These are phyloP conservation scores for Chrysina gloriosa DNA, from an alignment of 2,888 invertebrate genomes.

Conservation along the genomic window DNA sequence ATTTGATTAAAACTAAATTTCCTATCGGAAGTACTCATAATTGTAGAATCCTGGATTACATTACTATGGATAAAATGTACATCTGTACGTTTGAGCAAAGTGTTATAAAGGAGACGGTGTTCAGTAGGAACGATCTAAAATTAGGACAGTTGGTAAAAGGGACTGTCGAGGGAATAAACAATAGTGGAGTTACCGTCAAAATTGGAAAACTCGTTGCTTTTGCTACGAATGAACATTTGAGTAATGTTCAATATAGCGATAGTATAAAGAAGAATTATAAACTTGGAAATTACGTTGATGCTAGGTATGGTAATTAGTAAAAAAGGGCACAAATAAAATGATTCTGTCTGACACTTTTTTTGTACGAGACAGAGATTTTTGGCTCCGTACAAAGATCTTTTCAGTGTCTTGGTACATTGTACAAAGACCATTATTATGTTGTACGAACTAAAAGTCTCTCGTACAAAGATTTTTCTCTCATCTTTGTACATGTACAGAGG, in stretches of 20 bases:
- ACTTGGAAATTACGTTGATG: conserved; percentile 69
- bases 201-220: conserved; percentile 70
- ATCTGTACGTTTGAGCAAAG: conserved; percentile 74
- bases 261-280: conserved; percentile 68
- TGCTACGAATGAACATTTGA: conserved; percentile 71
- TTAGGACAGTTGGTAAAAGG: conserved; percentile 71
- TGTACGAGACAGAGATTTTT: too few species aligned
- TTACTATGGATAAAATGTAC: conserved; percentile 74
- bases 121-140: conserved; percentile 66
- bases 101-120: conserved; percentile 70
- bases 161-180: conserved; percentile 65
- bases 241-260: conserved; percentile 64
- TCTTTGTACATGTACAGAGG: too few species aligned
- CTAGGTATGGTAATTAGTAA: conserved; percentile 61
- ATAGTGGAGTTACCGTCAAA: conserved; percentile 66
- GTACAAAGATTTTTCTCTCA: too few species aligned
- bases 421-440: too few species aligned
- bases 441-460: too few species aligned
- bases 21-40: conserved; percentile 65
- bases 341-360: too few species aligned
- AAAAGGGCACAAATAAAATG: background rate
- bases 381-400: too few species aligned
- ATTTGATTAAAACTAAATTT: conserved; percentile 66
- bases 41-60: conserved; percentile 74
- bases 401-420: too few species aligned